Evolutionary conservation across 2,113 vertebrate genomes (phyloP), one percentile per base, ranked within the genome.

Genomic region (Sisor rabdophorus): DNA sequence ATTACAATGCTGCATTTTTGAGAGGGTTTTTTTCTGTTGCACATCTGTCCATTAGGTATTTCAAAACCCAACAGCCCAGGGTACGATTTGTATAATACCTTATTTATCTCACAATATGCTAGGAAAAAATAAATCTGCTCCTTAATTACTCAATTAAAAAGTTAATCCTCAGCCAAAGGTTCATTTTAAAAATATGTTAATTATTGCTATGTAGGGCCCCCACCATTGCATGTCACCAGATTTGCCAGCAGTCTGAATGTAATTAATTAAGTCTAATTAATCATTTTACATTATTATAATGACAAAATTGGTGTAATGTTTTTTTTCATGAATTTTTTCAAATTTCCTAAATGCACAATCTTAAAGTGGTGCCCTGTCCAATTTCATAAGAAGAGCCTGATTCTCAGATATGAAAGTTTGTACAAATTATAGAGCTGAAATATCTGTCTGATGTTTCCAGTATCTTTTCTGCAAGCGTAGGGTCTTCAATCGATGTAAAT

Each of bases 261-360:
- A 80, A 90, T 92, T 87, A 89, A 91, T 92, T 90, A 89, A 90
- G 80, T 81, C 85, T 88, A 90, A 91, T 91, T 90, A 88, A 92
- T 89, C 81, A 85, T 90, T 89, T 89, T 90, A 89, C 88, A 92
- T 92, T 89, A 90, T 86, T 89, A 76, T 89, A 90, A 92, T 91
- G 87, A 83, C 83, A 77, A 87, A 85, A 86, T 78, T 86, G 75
- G 81, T 73, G 65, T 80, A 85, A 77, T 73, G 36, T 78, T 70
- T 50, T 78, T 55, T 52, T 17, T 53, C 12, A 3, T 22, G 8
- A 1, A 22, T 78, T 61, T 77, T 70, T 87, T 88, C 73, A 80
- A 85, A 86, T 87, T 86, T 87, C 82, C 81, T 77, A 88, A 88
- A 87, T 86, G 87, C 85, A 83, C 69, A 77, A 83, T 69, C 76